These are phyloP conservation scores for Martes martes DNA, from an alignment of 2,113 vertebrate species.

Conservation along the genomic window DNA sequence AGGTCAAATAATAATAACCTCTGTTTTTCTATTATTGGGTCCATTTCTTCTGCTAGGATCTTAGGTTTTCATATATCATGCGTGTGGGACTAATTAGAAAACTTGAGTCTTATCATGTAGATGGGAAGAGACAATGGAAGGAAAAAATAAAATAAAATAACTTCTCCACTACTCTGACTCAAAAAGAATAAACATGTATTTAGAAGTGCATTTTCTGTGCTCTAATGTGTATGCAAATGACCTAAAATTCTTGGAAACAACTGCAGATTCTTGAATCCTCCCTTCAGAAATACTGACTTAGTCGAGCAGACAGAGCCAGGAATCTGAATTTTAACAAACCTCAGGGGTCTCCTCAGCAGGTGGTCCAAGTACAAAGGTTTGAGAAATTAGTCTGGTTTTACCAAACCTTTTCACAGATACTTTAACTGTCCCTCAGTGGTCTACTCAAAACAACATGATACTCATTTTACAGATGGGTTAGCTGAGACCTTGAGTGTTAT, in stretches of 20 bases:
- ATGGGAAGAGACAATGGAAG: background rate
- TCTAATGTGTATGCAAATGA: background rate
- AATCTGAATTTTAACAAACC: background rate
- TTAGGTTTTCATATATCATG: background rate
- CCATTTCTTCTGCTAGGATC: background rate
- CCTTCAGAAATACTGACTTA: background rate
- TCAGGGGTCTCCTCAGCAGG: rapidly evolving
- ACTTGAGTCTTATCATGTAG: background rate
- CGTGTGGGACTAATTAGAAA: background rate
- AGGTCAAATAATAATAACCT: too few relatives aligned
- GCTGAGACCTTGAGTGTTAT: background rate
- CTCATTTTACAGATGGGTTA: background rate
- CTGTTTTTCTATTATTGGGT: rapidly evolving
- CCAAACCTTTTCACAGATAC: background rate
- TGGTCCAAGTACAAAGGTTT: too few relatives aligned
- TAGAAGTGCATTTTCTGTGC: background rate
- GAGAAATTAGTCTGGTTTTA: background rate
- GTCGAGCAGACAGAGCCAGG: too few relatives aligned
- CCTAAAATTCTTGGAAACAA: background rate
- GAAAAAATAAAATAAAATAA: background rate
- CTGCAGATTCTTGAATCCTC: background rate
- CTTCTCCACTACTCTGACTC: background rate
- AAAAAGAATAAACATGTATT: background rate
- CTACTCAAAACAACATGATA: rapidly evolving
- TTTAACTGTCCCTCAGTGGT: rapidly evolving